Conservation (phyloP, 2,797 vertebrate species). For the Clamator glandarius region DNA sequence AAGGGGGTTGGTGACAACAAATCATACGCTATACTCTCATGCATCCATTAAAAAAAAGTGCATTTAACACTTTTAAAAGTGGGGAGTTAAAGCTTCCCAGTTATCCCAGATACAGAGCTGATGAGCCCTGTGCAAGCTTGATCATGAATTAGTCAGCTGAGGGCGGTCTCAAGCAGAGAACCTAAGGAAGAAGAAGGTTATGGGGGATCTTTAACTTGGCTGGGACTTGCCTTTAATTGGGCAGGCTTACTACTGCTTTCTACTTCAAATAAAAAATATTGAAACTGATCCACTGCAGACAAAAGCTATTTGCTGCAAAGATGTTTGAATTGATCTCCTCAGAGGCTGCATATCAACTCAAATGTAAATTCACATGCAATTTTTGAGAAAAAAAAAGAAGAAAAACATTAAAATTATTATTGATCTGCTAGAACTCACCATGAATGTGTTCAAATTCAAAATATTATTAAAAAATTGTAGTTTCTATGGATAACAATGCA, state of each 20-base stretch:
- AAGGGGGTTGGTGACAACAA: neutral
- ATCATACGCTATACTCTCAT: neutral
- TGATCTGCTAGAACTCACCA: neutral
- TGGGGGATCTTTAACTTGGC: neutral
- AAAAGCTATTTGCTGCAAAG: neutral
- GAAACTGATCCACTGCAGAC: neutral
- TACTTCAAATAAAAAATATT: neutral
- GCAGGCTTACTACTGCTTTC: neutral
- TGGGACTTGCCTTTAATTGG: neutral
- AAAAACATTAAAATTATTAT: neutral
- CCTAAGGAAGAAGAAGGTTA: neutral
- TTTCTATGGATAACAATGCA: no score
- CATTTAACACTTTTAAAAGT: neutral
- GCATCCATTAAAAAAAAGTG: neutral
- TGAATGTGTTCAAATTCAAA: neutral
- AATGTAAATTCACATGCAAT: neutral
- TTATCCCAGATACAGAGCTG: neutral
- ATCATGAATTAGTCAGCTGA: neutral
- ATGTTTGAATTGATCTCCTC: neutral
- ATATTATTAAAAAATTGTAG: no score
- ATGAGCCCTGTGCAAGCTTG: neutral
- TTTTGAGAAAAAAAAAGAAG: neutral
- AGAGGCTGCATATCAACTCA: neutral
- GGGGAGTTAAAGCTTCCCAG: neutral
- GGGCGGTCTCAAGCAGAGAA: neutral